Evolutionary conservation across 2,113 vertebrate species (phyloP).

Genomic region (Osmerus eperlanus): DNA sequence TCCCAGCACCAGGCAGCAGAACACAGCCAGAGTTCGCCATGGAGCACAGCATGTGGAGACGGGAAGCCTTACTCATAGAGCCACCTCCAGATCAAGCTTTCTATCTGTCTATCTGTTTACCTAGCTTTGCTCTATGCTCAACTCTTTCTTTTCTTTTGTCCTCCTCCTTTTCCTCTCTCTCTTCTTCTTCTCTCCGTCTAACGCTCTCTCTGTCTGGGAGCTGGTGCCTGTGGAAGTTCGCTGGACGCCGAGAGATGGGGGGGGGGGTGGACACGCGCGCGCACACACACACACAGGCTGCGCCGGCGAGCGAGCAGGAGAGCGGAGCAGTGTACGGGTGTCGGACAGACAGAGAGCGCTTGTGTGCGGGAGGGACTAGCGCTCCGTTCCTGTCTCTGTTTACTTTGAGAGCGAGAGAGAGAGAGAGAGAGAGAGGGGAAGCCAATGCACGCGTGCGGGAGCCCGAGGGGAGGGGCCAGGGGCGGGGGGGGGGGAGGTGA

Average conservation of each 20-base stretch:
- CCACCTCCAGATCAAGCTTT: conserved; percentile 32
- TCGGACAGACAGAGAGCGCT: neutral
- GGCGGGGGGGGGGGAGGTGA: conserved; percentile 21
- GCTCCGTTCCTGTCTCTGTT: conserved; percentile 27
- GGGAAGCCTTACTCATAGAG: conserved; percentile 71
- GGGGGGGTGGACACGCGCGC: neutral
- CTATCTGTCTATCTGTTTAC: conserved; percentile 28
- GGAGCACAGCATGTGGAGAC: conserved; percentile 92
- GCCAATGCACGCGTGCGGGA: conserved; percentile 69
- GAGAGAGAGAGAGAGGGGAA: conserved; percentile 42
- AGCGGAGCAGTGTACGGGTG: neutral
- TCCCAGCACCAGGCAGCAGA: conserved; percentile 88
- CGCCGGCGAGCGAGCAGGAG: no score
- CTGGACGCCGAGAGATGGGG: neutral
- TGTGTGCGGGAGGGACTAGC: neutral
- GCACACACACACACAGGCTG: neutral
- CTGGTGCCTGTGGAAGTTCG: no score
- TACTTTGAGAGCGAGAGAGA: conserved; percentile 66
- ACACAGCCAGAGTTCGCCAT: conserved; percentile 96
- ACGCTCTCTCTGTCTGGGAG: conserved; percentile 5
- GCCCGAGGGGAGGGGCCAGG: conserved; percentile 43
- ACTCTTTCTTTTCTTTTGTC: conserved; percentile 34
- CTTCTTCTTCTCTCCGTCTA: conserved; percentile 19
- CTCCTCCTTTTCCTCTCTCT: conserved; percentile 59
- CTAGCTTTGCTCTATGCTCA: neutral